These are phyloP conservation scores for Cheilosia impressa DNA, from an alignment of 2,888 invertebrate genomes.

Conservation along the genomic window DNA sequence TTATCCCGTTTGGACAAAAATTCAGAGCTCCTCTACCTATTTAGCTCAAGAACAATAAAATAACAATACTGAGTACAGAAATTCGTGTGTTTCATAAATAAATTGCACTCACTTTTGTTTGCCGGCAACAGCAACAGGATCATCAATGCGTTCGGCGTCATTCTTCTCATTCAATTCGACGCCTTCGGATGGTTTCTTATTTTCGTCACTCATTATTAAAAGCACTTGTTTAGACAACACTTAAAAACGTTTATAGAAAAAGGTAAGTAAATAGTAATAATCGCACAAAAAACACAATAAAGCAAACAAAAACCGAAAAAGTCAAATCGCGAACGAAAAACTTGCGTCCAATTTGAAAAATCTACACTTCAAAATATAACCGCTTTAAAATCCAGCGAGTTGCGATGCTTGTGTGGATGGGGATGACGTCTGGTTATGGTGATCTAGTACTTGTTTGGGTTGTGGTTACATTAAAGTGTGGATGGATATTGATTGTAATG, in stretches of 20 bases:
- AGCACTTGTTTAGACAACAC: slow-evolving; percentile 7
- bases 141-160: background rate
- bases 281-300: slow-evolving; percentile 9
- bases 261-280: slow-evolving; percentile 12
- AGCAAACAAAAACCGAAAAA: slow-evolving; percentile 2
- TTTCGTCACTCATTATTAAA: slow-evolving; percentile 54
- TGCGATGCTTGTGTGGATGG: slow-evolving; percentile 27
- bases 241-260: background rate
- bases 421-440: background rate
- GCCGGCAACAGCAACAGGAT: background rate
- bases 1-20: too few species aligned
- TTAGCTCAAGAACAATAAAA: too few species aligned
- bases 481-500: too few species aligned
- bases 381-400: slow-evolving; percentile 28
- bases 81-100: background rate
- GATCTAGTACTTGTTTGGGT: slow-evolving; percentile 43
- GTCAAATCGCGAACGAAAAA: background rate
- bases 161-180: background rate
- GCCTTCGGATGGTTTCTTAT: slow-evolving; percentile 21
- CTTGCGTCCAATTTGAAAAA: slow-evolving; percentile 46
- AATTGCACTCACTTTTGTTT: slow-evolving; percentile 35
- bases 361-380: slow-evolving; percentile 55
- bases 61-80: background rate
- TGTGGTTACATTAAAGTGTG: background rate
- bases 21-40: too few species aligned